These are phyloP conservation scores for Dipodomys merriami DNA, from an alignment of 2,113 vertebrate genomes.

Conservation along the genomic window DNA sequence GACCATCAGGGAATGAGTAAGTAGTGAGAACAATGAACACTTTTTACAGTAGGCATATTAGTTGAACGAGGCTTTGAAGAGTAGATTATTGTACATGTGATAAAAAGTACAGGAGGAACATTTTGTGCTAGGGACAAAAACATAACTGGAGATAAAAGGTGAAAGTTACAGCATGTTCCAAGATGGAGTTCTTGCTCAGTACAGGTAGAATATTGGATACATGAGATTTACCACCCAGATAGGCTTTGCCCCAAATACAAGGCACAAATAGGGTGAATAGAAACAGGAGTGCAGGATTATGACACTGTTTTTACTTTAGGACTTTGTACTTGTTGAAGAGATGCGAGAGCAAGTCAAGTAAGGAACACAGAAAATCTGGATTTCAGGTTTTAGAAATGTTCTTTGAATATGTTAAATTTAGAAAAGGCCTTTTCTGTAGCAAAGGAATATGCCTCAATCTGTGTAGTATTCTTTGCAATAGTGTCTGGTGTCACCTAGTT, in stretches of 20 bases:
- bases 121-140: neutral
- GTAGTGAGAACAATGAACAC: no score
- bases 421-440: neutral
- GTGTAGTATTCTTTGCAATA: neutral
- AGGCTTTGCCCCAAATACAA: neutral
- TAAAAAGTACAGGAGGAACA: constrained; percentile 30
- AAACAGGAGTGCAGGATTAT: constrained; percentile 23
- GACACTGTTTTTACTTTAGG: neutral
- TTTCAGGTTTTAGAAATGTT: constrained; percentile 43
- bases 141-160: neutral
- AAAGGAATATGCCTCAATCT: neutral
- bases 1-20: neutral
- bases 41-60: neutral
- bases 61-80: constrained; percentile 45
- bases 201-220: neutral
- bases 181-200: neutral
- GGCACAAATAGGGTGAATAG: neutral
- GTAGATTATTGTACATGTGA: constrained; percentile 6
- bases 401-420: constrained; percentile 5
- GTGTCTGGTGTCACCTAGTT: constrained; percentile 3
- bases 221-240: neutral
- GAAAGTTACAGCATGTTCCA: neutral
- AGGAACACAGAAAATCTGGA: neutral
- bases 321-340: constrained; percentile 29
- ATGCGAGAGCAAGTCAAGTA: neutral